A percentile compares a stretch with the other conserved stretches of the same genome.
Conservation (phyloP, 2,888 invertebrate species). For the Lydus trimaculatus region DNA sequence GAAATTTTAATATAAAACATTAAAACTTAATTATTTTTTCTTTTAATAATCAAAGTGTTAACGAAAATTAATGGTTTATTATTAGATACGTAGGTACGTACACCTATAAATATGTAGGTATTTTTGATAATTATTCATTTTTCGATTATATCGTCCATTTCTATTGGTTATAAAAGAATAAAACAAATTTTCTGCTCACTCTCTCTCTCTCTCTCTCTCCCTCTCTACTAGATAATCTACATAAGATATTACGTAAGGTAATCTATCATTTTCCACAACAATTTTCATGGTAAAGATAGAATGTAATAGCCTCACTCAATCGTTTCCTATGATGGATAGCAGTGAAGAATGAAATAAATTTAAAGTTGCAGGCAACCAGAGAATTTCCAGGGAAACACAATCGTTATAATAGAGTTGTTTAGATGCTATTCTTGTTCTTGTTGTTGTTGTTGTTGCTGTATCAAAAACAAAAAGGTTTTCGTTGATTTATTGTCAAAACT, state of each 20-base stretch:
- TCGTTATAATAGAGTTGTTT: background rate
- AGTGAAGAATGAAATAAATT: background rate
- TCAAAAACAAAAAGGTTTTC: background rate
- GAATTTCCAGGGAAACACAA: background rate
- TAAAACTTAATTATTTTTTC: background rate
- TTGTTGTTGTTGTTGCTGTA: background rate
- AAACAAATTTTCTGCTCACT: background rate
- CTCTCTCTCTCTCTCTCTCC: too few species aligned
- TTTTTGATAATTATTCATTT: background rate
- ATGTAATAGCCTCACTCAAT: background rate
- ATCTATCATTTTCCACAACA: slow-evolving; percentile 4
- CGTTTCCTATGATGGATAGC: background rate
- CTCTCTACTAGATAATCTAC: too few species aligned
- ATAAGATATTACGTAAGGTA: background rate
- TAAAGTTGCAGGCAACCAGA: background rate
- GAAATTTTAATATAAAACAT: slow-evolving; percentile 5
- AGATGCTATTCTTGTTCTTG: background rate
- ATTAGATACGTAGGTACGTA: too few species aligned
- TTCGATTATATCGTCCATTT: background rate
- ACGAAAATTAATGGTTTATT: slow-evolving; percentile 3
- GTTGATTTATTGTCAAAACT: background rate
- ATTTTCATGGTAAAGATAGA: background rate
- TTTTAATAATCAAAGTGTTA: background rate
- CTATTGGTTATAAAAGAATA: background rate
- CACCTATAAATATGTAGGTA: too few species aligned